Percentiles rank a stretch among this genome's conserved stretches.
Conservation (phyloP, 2,888 invertebrate species). For the Cryptus armator region DNA sequence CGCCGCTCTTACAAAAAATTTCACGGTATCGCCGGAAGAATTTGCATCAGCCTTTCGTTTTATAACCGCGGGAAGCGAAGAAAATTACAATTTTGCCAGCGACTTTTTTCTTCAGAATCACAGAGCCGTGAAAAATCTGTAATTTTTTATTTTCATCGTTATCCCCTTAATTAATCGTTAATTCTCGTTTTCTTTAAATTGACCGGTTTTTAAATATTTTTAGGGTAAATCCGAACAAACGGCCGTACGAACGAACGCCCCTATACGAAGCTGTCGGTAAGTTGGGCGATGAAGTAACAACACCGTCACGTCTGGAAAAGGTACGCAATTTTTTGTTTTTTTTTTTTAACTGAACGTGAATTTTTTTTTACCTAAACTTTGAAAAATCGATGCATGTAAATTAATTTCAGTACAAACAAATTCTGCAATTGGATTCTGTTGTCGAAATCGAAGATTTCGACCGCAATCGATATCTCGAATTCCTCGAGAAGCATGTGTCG, state of each 20-base stretch:
- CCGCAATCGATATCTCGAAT: background rate
- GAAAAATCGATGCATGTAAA: background rate
- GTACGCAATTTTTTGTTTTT: conserved; percentile 34
- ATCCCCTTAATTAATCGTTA: background rate
- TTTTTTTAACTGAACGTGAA: background rate
- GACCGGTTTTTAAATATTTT: background rate
- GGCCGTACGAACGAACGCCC: background rate
- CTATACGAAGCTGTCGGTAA: background rate
- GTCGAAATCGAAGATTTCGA: background rate
- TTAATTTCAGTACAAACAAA: conserved; percentile 58
- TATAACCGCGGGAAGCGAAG: conserved; percentile 56
- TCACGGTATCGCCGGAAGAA: background rate
- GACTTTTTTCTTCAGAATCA: conserved; percentile 64
- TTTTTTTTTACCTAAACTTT: background rate
- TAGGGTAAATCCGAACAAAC: too few species aligned
- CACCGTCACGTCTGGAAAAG: conserved; percentile 51
- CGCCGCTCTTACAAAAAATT: background rate
- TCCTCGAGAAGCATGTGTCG: background rate
- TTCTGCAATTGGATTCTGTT: conserved; percentile 33
- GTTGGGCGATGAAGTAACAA: background rate
- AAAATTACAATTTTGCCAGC: conserved; percentile 68
- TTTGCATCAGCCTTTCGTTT: background rate
- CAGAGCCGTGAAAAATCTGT: conserved; percentile 37
- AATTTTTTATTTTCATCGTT: background rate
- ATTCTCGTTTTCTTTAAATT: background rate